Evolutionary conservation across 2,888 invertebrate genomes (phyloP).

Genomic region (Syritta pipiens): DNA sequence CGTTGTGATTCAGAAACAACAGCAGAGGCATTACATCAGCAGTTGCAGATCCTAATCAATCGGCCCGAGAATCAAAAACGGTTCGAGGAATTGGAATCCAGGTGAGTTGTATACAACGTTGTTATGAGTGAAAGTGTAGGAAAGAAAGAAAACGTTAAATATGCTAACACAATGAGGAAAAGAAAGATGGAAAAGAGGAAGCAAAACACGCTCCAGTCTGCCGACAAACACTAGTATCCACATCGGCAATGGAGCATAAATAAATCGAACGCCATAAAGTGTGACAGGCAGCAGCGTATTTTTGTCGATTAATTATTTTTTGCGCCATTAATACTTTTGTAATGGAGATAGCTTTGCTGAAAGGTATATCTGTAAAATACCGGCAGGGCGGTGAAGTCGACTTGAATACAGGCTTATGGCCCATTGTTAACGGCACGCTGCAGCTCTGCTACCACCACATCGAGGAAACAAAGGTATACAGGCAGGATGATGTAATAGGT

Average conservation of each 20-base stretch:
- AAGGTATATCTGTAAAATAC: slow-evolving; percentile 45
- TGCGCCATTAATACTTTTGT: slow-evolving; percentile 48
- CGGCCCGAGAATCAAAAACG: slow-evolving; percentile 92
- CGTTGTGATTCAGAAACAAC: slow-evolving; percentile 97
- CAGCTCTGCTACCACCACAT: slow-evolving; percentile 5
- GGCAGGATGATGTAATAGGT: slow-evolving; percentile 61
- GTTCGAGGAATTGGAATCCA: slow-evolving; percentile 87
- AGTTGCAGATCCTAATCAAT: slow-evolving; percentile 90
- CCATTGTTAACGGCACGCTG: background rate
- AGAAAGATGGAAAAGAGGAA: slow-evolving; percentile 44
- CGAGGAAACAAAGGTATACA: slow-evolving; percentile 48
- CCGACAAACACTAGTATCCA: background rate
- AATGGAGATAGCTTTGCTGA: slow-evolving; percentile 57
- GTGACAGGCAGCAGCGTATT: slow-evolving; percentile 60
- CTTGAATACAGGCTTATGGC: background rate
- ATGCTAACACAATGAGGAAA: slow-evolving; percentile 28
- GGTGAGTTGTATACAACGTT: slow-evolving; percentile 77
- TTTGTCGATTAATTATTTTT: slow-evolving; percentile 60
- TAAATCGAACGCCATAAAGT: slow-evolving; percentile 63
- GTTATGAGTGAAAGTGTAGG: slow-evolving; percentile 67
- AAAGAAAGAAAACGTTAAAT: slow-evolving; percentile 4
- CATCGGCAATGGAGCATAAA: slow-evolving; percentile 54
- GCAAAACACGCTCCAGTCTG: slow-evolving; percentile 29
- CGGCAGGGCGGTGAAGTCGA: background rate
- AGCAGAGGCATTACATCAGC: slow-evolving; percentile 91